A percentile compares a stretch with the other conserved stretches of the same genome.
These are phyloP conservation scores for Cyprinodon tularosa DNA, from an alignment of 2,113 vertebrate species.

Conservation along the genomic window DNA sequence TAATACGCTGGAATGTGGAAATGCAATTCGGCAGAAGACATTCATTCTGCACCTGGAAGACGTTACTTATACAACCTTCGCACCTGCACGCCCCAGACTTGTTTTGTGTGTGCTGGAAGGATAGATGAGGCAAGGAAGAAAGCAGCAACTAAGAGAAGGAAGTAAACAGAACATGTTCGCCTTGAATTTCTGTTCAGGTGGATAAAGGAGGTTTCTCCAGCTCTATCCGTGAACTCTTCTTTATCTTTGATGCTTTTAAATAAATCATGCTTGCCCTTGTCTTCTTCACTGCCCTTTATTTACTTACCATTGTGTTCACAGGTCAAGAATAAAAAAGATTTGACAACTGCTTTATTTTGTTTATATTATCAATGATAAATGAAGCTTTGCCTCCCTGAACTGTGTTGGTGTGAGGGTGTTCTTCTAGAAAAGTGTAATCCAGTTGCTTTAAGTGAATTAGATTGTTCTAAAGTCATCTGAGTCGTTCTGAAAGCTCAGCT, in stretches of 20 bases:
- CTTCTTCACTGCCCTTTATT: constrained; percentile 23
- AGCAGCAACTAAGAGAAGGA: background rate
- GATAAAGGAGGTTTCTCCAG: constrained; percentile 43
- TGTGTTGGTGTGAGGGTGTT: background rate
- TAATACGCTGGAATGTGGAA: constrained; percentile 63
- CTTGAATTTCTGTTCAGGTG: constrained; percentile 36
- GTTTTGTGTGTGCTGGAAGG: constrained; percentile 23
- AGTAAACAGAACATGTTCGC: background rate
- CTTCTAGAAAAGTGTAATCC: background rate
- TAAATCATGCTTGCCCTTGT: constrained; percentile 42
- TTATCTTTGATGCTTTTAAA: constrained; percentile 36
- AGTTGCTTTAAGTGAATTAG: background rate
- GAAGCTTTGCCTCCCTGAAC: background rate
- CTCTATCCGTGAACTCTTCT: background rate
- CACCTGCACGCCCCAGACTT: constrained; percentile 56
- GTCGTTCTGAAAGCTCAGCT: constrained; percentile 70
- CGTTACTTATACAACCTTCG: constrained; percentile 60
- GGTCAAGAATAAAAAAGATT: constrained; percentile 17
- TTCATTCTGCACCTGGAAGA: constrained; percentile 63
- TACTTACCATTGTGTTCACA: constrained; percentile 38
- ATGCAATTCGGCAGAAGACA: constrained; percentile 44
- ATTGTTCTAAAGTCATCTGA: constrained; percentile 12
- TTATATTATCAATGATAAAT: background rate
- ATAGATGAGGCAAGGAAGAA: constrained; percentile 1
- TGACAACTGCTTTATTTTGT: constrained; percentile 8